Evolutionary conservation across 2,888 invertebrate species (phyloP).

Genomic region (Callimorpha dominula): DNA sequence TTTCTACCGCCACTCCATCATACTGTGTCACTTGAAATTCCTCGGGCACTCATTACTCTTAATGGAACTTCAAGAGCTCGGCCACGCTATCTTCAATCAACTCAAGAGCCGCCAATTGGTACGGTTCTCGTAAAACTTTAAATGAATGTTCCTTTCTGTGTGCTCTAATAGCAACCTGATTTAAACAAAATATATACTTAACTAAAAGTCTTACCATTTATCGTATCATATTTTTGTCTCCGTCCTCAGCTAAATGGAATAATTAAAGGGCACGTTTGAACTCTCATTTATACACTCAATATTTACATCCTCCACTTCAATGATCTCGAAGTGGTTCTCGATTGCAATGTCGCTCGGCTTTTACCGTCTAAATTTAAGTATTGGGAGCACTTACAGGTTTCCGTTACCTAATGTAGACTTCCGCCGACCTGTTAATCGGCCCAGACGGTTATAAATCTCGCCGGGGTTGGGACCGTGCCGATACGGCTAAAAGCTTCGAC

Average conservation of each 20-base stretch:
- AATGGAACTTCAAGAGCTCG: constrained; percentile 75
- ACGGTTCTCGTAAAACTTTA: constrained; percentile 57
- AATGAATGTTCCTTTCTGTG: constrained; percentile 48
- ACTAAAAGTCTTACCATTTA: constrained; percentile 61
- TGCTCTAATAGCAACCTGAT: constrained; percentile 49
- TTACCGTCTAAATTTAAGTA: constrained; percentile 73
- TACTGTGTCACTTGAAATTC: constrained; percentile 74
- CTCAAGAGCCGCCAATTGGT: constrained; percentile 61
- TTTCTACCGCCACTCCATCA: constrained; percentile 76
- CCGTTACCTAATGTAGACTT: constrained; percentile 79
- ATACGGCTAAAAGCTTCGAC: constrained; percentile 83
- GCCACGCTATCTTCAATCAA: constrained; percentile 66
- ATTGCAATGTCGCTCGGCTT: constrained; percentile 65
- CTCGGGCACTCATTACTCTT: constrained; percentile 76
- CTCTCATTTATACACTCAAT: constrained; percentile 48
- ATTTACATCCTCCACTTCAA: constrained; percentile 60
- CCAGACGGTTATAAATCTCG: constrained; percentile 80
- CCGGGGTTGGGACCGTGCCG: constrained; percentile 67
- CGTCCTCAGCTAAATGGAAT: constrained; percentile 45
- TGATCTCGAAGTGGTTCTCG: constrained; percentile 63
- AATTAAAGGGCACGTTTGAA: constrained; percentile 60
- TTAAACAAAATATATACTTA: constrained; percentile 48
- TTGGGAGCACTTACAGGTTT: constrained; percentile 72
- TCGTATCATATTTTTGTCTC: constrained; percentile 54
- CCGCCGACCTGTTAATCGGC: constrained; percentile 79